Evolutionary conservation across 2,888 invertebrate genomes (phyloP), one percentile per base, ranked within the genome.

Genomic region (Cephus runcator): DNA sequence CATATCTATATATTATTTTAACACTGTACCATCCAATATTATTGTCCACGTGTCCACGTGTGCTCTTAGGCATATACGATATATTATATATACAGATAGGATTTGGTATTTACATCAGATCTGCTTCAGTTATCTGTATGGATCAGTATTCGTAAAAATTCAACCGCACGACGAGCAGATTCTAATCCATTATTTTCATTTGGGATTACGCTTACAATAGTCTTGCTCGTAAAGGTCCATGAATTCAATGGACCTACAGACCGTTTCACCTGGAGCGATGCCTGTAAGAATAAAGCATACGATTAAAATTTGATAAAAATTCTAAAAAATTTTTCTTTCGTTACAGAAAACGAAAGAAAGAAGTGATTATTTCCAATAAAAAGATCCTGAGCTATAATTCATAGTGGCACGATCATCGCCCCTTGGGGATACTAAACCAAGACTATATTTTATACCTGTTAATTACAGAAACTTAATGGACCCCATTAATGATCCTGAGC

Each of bases 71-170:
- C 23, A 56, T 56, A 56, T 56, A 56, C 15, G 1, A 15, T 56
- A 23, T 12, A 4, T 15, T 40, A 40, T 40, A 15, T 36, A 40
- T 40, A 40, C 15, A 23, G 23, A 56, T 35, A 76, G 77, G 81
- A 81, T 83, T 83, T 81, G 77, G 78, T 76, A 81, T 85, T 86
- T 85, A 83, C 85, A 83, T 85, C 82, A 69, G 35, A 78, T 79
- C 77, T 80, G 82, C 83, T 83, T 6, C 23, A 23, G 56, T 23
- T 56, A 83, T 85, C 86, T 81, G 78, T 56, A 23, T 81, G 69
- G 78, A 40, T 85, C 85, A 80, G 79, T 69, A 76, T 82, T 81
- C 81, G 83, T 76, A 81, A 83, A 85, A 84, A 84, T 80, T 80
- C 79, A 68, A 31, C 69, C 69, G 71, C 34, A 86, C 86, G 85